Evolutionary conservation across 1,140 invertebrate species (phyloP), one percentile per base, ranked within the genome.

Genomic region (Leptestheria dahalacensis): DNA sequence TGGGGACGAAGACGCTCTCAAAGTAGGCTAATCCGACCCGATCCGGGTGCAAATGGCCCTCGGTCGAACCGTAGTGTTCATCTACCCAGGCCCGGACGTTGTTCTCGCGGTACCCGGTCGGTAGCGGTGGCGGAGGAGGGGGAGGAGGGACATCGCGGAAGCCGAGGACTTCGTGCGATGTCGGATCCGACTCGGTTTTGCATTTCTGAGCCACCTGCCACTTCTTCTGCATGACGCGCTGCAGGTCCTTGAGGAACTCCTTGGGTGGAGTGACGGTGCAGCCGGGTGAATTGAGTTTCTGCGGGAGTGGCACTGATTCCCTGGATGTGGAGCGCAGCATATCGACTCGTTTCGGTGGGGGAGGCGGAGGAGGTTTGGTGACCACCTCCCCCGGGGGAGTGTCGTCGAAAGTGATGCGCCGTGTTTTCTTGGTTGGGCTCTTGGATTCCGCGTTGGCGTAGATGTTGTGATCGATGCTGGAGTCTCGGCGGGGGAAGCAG

Each of bases 171-270:
- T 92, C 87, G 67, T 91, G 88, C 1, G 90, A 88, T 18, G 86
- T 90, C 0, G 86, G 88, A 11, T 84, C 81, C n/a, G 82, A 79
- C 68, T 92, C 88, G 1, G 83, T 69, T 71, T 89, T 88, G 67
- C 90, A 91, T 66, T 92, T 92, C 64, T 94, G 88, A 0, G 88
- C 87, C 1, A 91, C 64, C 29, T 91, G 87, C 89, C 90, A 92
- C 67, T 94, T 94, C 64, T 92, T 91, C 52, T 86, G 79, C 86
- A 93, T 92, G 0, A 93, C 89, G 49, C 88, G 75, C 65, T 93
- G 88, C 9, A 93, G 73, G 71, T 93, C 89, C 67, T 84, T 84
- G 9, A 93, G 73, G 65, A 94, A 93, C 49, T 87, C 85, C 3
- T 80, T 79, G 0, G 88, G 86, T 1, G 88, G 87, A 65, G 87